Evolutionary conservation across 2,888 invertebrate genomes (phyloP).

Genomic region (Argynnis bischoffii): DNA sequence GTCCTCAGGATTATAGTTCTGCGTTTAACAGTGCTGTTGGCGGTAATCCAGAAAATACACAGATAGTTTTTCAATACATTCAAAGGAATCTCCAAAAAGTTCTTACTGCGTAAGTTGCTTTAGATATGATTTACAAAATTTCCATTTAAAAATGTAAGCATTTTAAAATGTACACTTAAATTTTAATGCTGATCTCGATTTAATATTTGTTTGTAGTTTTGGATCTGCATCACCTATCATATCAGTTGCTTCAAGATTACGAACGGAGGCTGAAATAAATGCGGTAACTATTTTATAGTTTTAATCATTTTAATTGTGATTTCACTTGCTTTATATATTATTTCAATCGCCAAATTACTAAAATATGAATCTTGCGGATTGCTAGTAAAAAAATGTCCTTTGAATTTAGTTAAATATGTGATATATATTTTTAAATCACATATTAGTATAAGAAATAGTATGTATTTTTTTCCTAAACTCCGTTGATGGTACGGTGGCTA

Average conservation of each 20-base stretch:
- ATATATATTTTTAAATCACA: too few relatives aligned
- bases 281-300: conserved; percentile 48
- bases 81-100: conserved; percentile 53
- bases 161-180: neutral
- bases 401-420: too few relatives aligned
- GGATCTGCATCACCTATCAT: conserved; percentile 54
- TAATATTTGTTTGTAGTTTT: conserved; percentile 52
- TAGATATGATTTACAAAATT: neutral
- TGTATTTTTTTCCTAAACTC: too few relatives aligned
- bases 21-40: conserved; percentile 75
- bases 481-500: too few relatives aligned
- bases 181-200: neutral
- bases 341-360: neutral
- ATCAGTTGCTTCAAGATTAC: conserved; percentile 60
- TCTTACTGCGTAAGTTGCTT: conserved; percentile 59
- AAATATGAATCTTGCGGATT: neutral
- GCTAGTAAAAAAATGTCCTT: too few relatives aligned
- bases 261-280: conserved; percentile 50
- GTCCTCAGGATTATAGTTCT: conserved; percentile 73
- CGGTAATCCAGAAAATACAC: conserved; percentile 81
- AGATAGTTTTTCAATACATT: conserved; percentile 79
- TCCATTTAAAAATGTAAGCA: too few relatives aligned
- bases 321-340: neutral
- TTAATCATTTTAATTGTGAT: neutral
- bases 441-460: too few relatives aligned